phyloP scores from a whole-genome alignment of 2,888 invertebrate species.

The Orthosia gracilis region DNA sequence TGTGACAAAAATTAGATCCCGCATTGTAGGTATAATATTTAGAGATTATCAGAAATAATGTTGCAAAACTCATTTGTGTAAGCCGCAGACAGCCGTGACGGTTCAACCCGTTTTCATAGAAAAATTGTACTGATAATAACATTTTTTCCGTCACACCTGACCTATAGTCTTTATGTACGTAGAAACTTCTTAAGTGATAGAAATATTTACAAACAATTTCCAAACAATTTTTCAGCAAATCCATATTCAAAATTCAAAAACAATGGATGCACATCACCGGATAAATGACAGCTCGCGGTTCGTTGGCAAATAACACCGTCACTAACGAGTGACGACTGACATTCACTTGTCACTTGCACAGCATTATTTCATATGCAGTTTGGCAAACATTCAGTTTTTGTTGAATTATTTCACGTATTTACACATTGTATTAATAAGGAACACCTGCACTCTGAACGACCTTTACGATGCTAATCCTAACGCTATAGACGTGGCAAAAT shows the following conservation, averaged over 20 bases:
- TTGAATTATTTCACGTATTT: slow-evolving; percentile 19
- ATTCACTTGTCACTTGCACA: slow-evolving; percentile 29
- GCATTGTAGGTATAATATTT: not conserved
- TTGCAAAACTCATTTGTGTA: not conserved
- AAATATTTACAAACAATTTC: not conserved
- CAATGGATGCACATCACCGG: not conserved
- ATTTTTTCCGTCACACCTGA: no score
- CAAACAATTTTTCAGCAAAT: not conserved
- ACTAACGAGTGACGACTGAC: slow-evolving; percentile 27
- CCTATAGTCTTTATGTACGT: no score
- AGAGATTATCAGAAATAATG: no score
- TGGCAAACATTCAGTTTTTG: slow-evolving; percentile 42
- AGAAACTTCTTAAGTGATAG: not conserved
- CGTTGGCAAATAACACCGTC: slow-evolving; percentile 17
- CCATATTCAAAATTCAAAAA: not conserved
- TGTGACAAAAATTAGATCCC: not conserved
- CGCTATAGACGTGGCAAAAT: no score
- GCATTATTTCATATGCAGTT: slow-evolving; percentile 23
- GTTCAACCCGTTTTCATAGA: no score
- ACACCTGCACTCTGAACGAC: no score
- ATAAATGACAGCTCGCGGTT: slow-evolving; percentile 3
- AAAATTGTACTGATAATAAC: no score
- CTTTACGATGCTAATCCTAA: no score
- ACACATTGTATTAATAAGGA: not conserved
- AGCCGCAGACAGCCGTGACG: no score